Base-by-base conservation (phyloP, 1,140 invertebrate species). In the Drosophila ficusphila region DNA sequence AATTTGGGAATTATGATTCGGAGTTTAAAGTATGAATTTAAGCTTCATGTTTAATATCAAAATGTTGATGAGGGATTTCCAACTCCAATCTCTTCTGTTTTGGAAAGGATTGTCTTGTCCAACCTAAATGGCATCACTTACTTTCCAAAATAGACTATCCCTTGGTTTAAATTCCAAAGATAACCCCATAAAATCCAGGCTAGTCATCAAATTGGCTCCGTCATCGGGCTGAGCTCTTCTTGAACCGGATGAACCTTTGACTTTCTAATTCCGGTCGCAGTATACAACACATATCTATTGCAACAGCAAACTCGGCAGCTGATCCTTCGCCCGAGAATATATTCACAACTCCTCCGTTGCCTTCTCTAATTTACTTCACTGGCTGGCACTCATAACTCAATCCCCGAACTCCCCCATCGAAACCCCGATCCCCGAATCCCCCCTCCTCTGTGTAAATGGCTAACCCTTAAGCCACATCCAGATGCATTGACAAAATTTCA, bases 401-500 rank as follows among this genome's bases (percentile, higher is more conserved):
- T 67, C 36, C 46, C 31, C n/a, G 9, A 21, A n/a, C n/a, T n/a
- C n/a, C n/a, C n/a, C n/a, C n/a, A n/a, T n/a, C n/a, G n/a, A n/a
- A n/a, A n/a, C n/a, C n/a, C n/a, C n/a, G n/a, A n/a, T n/a, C n/a
- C n/a, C n/a, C n/a, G n/a, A n/a, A n/a, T 33, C 19, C 12, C 12
- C 21, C 38, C 16, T 12, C 2, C 23, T 25, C 23, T 16, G 8
- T 46, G 42, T 6, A n/a, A 9, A 12, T 29, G 56, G 51, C 21
- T 44, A 61, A 64, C 56, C 60, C 56, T 33, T 64, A 62, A 64
- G 60, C 60, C 60, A 34, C 60, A 44, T 61, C 58, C 38, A 64
- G 56, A 34, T 46, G 60, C 62, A 67, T 67, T 67, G 62, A 67
- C 62, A 67, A 67, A 67, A 67, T 67, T 67, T 67, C 60, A 67